Percentiles rank a stretch among this genome's conserved stretches.
phyloP scores from a whole-genome alignment of 2,888 invertebrate species.

The Apodemia zela region DNA sequence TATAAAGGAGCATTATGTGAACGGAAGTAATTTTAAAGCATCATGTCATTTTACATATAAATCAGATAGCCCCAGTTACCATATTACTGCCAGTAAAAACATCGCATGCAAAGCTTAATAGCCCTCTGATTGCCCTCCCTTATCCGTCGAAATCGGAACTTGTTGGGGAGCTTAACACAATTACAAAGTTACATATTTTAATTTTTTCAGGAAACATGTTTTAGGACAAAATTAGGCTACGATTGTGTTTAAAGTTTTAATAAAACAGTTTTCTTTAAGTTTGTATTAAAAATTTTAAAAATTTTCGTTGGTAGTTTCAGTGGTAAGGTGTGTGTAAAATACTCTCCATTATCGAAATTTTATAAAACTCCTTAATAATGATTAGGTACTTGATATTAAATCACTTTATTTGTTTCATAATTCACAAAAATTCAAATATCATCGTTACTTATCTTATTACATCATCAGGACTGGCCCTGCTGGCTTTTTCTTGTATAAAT shows the following conservation, averaged over 20 bases:
- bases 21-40: conserved; percentile 10
- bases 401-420: too few species aligned
- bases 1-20: neutral
- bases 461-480: too few species aligned
- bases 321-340: too few species aligned
- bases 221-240: neutral
- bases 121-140: conserved; percentile 10
- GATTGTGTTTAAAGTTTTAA: neutral
- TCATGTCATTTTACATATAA: conserved; percentile 15
- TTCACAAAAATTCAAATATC: too few species aligned
- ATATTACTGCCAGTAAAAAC: conserved; percentile 11
- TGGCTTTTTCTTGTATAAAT: too few species aligned
- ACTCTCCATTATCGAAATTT: too few species aligned
- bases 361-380: too few species aligned
- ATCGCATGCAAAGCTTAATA: conserved; percentile 10
- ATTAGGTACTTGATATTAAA: too few species aligned
- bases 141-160: conserved; percentile 11
- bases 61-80: conserved; percentile 6
- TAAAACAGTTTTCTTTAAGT: neutral
- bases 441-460: too few species aligned
- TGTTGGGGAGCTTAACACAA: conserved; percentile 13
- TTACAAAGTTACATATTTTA: conserved; percentile 13
- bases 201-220: conserved; percentile 13
- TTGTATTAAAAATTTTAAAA: too few species aligned
- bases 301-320: too few species aligned